Evolutionary conservation across 92 coral and sea anemone species (phyloP), one percentile per base, ranked within the genome.

Genomic region (Palythoa heliodiscus): DNA sequence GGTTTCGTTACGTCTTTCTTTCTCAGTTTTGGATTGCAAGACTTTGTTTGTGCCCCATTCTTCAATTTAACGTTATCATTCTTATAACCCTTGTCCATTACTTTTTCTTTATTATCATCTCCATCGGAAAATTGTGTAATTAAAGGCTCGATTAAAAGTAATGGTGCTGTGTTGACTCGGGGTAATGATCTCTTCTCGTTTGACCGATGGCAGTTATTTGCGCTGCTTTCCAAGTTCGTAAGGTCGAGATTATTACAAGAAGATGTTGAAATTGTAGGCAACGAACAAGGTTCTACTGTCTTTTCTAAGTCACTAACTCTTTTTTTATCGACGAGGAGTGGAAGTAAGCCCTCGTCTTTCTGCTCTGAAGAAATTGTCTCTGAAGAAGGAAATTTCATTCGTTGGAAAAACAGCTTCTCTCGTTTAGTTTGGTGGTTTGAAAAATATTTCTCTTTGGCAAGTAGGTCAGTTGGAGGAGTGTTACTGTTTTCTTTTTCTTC

Each of bases 341-440:
- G 23, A 63, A 63, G 69, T 8, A 38, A 20, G 1, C 14, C 2
- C 13, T 48, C 47, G 16, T 63, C 23, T 24, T 67, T 66, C 40
- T 13, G 84, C 6, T 66, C 47, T 48, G 22, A 13, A 20, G 22
- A 13, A 20, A 11, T n/a, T 63, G 25, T 19, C 11, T 66, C 74
- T 40, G 25, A 80, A 52, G 23, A 12, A 17, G 64, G 61, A 63
- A 80, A 5, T 64, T 64, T 13, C 47, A 47, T 66, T 66, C 60
- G 75, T 23, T 40, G 40, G 2, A 47, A n/a, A 48, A 80, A 80
- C 20, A 80, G 20, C 47, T 52, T 50, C 57, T 80, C 74, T n/a
- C 25, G 20, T 23, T 63, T n/a, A 48, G 40, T 48, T 64, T 63
- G 20, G 40, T 24, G 58, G 73, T 13, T 50, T 48, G 61, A 13